These are phyloP conservation scores for Idris sp. DNA, from an alignment of 1,140 invertebrate genomes.

Conservation along the genomic window DNA sequence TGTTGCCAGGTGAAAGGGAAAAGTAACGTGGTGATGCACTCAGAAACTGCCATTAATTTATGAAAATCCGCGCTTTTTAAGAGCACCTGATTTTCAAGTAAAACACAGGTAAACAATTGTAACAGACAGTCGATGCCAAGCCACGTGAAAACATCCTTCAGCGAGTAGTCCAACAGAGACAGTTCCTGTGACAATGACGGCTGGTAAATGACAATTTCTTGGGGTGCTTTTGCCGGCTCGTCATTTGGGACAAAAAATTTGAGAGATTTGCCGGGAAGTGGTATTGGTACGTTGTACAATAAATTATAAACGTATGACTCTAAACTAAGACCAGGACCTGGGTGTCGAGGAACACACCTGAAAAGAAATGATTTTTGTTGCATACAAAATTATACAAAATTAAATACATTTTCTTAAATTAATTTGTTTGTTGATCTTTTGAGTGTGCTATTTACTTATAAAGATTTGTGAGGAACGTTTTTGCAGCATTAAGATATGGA, in stretches of 20 bases:
- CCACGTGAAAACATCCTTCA: conserved; percentile 91
- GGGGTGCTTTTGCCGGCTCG: conserved; percentile 84
- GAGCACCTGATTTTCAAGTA: conserved; percentile 98
- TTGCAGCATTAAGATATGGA: conserved; percentile 91
- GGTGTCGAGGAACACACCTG: conserved; percentile 86
- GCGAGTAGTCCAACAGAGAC: conserved; percentile 95
- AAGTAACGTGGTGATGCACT: conserved; percentile 92
- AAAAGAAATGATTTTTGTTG: conserved; percentile 1
- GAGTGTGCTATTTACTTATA: conserved; percentile 83
- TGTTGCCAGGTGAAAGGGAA: conserved; percentile 99
- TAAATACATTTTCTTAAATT: no score
- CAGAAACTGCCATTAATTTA: conserved; percentile 97
- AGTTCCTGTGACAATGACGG: conserved; percentile 87
- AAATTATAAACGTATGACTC: conserved; percentile 98
- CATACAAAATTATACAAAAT: no score
- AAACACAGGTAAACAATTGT: conserved; percentile 95
- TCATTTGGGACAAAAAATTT: conserved; percentile 88
- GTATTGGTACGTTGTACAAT: conserved; percentile 95
- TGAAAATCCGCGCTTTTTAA: conserved; percentile 95
- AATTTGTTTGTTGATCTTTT: no score
- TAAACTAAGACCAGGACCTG: conserved; percentile 85
- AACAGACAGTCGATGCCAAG: conserved; percentile 94
- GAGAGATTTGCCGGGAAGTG: conserved; percentile 90
- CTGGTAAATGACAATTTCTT: conserved; percentile 84
- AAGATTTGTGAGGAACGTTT: conserved; percentile 91